Evolutionary conservation across 2,113 vertebrate genomes (phyloP), one percentile per base, ranked within the genome.

Genomic region (Onychostruthus taczanowskii): DNA sequence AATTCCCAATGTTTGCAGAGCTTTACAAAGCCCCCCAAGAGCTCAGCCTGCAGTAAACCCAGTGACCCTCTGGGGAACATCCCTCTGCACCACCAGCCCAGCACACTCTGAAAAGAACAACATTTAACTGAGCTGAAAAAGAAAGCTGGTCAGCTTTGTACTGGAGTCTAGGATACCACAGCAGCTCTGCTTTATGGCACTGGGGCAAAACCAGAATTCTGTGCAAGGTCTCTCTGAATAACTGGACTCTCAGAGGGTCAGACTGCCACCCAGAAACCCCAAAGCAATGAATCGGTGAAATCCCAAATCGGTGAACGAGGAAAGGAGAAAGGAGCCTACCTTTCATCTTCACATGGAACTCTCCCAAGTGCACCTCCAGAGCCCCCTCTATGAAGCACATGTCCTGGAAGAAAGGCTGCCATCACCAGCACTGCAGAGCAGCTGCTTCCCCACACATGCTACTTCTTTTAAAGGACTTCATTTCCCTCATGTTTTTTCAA

Each of bases 261-360:
- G 37, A 53, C 0, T 21, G 19, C 16, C 31, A 15, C 47, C n/a
- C 0, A 78, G 37, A 87, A 86, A 41, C 44, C 14, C 37, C 24
- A 76, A 55, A 83, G 2, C 41, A 56, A 20, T 0, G 18, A 11
- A 16, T 3, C 14, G 52, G 7, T 23, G 33, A 11, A 4, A 11
- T 13, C 73, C 56, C 55, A 59, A 23, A 17, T 8, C 21, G 19
- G 10, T 3, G 18, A 52, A 5, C 0, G 37, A 62, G 47, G 31
- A 21, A 56, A 43, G 4, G 37, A 68, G 33, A 53, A 17, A 50
- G 44, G 64, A 44, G 20, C 87, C 2, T 91, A 99, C 99, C 99
- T 98, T 99, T 99, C 99, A 99, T 99, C 97, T 98, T 99, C 94
- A 99, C 94, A 13, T 99, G 98, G 27, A 99, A 99, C 95, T 99